phyloP scores from a whole-genome alignment of 2,888 invertebrate species.

The Chaetogeoica ovagalla region DNA sequence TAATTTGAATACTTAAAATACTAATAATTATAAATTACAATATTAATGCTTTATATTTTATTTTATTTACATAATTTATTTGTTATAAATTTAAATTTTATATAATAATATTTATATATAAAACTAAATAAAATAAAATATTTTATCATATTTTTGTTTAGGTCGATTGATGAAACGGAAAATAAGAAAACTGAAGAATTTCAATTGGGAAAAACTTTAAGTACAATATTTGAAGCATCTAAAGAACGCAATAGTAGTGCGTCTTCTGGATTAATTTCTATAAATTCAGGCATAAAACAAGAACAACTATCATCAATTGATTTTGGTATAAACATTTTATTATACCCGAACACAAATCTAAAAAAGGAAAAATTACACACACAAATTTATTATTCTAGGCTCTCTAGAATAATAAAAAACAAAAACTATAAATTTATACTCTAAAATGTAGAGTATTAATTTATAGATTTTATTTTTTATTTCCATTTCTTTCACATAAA shows the following conservation, averaged over 20 bases:
- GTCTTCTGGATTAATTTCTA: slow-evolving; percentile 54
- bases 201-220: slow-evolving; percentile 59
- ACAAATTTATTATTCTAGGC: too few species aligned
- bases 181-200: background rate
- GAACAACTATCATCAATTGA: slow-evolving; percentile 24
- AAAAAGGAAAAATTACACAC: too few species aligned
- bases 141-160: background rate
- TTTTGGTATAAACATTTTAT: slow-evolving; percentile 21
- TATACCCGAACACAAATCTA: too few species aligned
- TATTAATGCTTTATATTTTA: too few species aligned
- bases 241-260: slow-evolving; percentile 65
- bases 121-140: background rate
- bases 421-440: too few species aligned
- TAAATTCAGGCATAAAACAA: slow-evolving; percentile 1
- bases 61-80: background rate
- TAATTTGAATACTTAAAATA: too few species aligned
- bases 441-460: too few species aligned
- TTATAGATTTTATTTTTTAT: too few species aligned
- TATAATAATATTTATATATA: too few species aligned
- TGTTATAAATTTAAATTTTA: background rate
- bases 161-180: background rate
- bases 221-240: slow-evolving; percentile 68
- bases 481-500: too few species aligned
- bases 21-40: too few species aligned
- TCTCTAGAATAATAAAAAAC: too few species aligned